Evolutionary conservation across 2,797 vertebrate species (phyloP).

Genomic region (Brachymystax lenok): DNA sequence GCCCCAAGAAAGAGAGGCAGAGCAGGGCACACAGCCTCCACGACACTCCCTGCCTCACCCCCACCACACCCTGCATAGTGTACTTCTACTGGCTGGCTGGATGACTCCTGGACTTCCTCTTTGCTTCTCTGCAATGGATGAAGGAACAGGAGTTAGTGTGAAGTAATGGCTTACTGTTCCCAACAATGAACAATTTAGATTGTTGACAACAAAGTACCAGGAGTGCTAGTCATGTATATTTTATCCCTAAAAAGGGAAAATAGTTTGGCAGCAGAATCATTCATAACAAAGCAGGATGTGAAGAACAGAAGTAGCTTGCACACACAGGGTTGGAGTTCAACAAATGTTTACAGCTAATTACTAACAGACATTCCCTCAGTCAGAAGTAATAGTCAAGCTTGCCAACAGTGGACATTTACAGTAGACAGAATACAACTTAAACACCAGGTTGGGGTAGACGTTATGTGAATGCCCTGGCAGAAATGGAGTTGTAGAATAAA

Average conservation of each 20-base stretch:
- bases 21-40: constrained; percentile 83
- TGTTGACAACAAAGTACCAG: no score
- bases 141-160: constrained; percentile 26
- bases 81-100: constrained; percentile 35
- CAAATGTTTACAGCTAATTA: constrained; percentile 13
- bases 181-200: not conserved
- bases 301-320: constrained; percentile 9
- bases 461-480: no score
- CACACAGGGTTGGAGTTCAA: not conserved
- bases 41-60: constrained; percentile 64
- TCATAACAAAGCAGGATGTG: no score
- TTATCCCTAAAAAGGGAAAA: no score
- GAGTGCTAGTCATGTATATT: no score
- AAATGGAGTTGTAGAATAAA: no score
- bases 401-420: no score
- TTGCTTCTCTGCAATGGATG: constrained; percentile 54
- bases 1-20: constrained; percentile 74
- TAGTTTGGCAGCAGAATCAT: no score
- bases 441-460: no score
- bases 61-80: constrained; percentile 78
- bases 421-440: no score
- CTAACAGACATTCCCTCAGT: not conserved
- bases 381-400: no score
- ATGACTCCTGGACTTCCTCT: constrained; percentile 47
- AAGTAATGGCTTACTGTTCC: constrained; percentile 22